These are phyloP conservation scores for Caenorhabditis parvicauda DNA, from an alignment of 2,888 invertebrate genomes.

Conservation along the genomic window DNA sequence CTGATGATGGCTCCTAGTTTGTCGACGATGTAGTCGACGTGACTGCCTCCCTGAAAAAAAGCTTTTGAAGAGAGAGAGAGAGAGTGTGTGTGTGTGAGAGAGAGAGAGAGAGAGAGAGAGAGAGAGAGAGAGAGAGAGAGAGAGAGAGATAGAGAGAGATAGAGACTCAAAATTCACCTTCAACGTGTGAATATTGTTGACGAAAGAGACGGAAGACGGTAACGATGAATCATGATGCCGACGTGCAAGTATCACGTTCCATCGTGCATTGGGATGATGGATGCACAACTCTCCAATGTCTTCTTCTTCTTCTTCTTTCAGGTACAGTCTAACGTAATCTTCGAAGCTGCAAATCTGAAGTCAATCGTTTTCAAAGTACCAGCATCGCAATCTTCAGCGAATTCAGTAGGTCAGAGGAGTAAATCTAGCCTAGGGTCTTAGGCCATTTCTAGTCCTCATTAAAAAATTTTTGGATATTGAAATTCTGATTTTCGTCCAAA, in stretches of 20 bases:
- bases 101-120: too few species aligned
- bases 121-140: not conserved
- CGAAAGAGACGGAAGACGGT: slow-evolving; percentile 77
- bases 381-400: too few species aligned
- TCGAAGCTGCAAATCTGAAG: slow-evolving; percentile 86
- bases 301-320: slow-evolving; percentile 71
- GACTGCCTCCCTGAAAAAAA: slow-evolving; percentile 77
- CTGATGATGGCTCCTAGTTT: slow-evolving; percentile 82
- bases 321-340: slow-evolving; percentile 87
- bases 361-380: too few species aligned
- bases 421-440: too few species aligned
- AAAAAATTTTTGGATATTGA: too few species aligned
- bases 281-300: slow-evolving; percentile 8
- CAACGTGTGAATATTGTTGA: slow-evolving; percentile 94
- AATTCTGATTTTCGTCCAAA: slow-evolving; percentile 1
- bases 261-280: slow-evolving; percentile 71
- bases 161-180: slow-evolving; percentile 69
- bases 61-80: not conserved
- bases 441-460: too few species aligned
- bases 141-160: too few species aligned
- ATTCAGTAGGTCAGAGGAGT: too few species aligned
- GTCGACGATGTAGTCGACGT: slow-evolving; percentile 89
- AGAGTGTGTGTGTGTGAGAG: too few species aligned
- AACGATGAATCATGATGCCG: not conserved
- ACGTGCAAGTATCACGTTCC: slow-evolving; percentile 88